Evolutionary conservation across 2,888 invertebrate genomes (phyloP), one percentile per base, ranked within the genome.

Genomic region (Smittia sp.): DNA sequence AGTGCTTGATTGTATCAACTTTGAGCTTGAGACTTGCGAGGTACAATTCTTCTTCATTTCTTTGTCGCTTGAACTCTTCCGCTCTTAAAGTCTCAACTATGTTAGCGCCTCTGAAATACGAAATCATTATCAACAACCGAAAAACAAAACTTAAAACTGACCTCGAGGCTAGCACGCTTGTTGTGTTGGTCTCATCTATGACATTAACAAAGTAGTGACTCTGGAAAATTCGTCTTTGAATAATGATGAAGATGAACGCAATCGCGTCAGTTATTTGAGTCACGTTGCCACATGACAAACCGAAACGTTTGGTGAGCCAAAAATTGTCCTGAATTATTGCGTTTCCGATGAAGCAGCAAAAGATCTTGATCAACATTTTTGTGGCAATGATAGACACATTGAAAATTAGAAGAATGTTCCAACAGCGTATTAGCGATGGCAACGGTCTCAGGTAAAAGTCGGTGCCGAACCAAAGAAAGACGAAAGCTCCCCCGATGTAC

Each of bases 401-500:
- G 80, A 89, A 90, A 3, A 85, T 85, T 32, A 90, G 80, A 15
- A 91, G 79, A 75, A 88, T 88, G 90, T 90, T 91, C 87, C 69
- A 69, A 1, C 86, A 84, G 78, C 84, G 84, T 0, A 88, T 79
- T 65, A 89, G 86, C 13, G 83, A 83, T 62, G 83, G 83, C 18
- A 88, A 83, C 0, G 89, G 88, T 77, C 88, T 84, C 32, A 89
- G 82, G 77, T 90, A 89, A 77, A 90, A 86, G 76, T 90, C 89
- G 78, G 89, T 89, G 18, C 91, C 91, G 79, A 87, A 88, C 90
- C 91, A 91, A 38, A 91, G 84, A 79, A 91, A 89, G 75, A 88
- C 83, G 79, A 91, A 90, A 6, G 89, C 88, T 1, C 88, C 87
- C 38, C 90, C 84, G 24, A 91, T 83, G 78, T 91, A 91, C 7